phyloP scores from a whole-genome alignment of 2,113 vertebrate species.

The Antennarius striatus region DNA sequence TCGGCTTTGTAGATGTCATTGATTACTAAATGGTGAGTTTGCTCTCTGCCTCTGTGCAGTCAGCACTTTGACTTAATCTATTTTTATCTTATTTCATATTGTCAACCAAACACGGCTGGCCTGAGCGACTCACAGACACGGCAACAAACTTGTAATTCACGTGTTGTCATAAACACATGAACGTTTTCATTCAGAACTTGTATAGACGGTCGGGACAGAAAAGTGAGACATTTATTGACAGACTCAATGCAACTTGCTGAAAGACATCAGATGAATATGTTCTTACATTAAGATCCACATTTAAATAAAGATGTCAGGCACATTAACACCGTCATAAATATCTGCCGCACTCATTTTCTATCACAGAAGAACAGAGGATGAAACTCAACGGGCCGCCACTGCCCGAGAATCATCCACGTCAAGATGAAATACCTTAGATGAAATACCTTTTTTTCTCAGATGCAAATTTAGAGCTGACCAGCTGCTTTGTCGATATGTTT shows the following conservation, averaged over 20 bases:
- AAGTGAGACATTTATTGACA: slow-evolving; percentile 30
- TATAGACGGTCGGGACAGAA: slow-evolving; percentile 34
- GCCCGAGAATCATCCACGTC: slow-evolving; percentile 24
- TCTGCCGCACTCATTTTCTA: slow-evolving; percentile 60
- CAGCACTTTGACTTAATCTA: slow-evolving; percentile 67
- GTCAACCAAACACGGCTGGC: slow-evolving; percentile 74
- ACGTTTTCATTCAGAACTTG: slow-evolving; percentile 49
- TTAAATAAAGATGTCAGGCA: slow-evolving; percentile 78
- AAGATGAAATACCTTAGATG: slow-evolving; percentile 59
- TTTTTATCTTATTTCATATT: slow-evolving; percentile 78
- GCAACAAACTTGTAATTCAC: slow-evolving; percentile 49
- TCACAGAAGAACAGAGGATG: slow-evolving; percentile 34
- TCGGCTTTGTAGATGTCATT: slow-evolving; percentile 72
- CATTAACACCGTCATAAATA: slow-evolving; percentile 66
- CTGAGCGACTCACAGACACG: slow-evolving; percentile 61
- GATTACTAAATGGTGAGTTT: slow-evolving; percentile 69
- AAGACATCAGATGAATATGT: slow-evolving; percentile 44
- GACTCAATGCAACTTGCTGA: slow-evolving; percentile 47
- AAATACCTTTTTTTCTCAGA: slow-evolving; percentile 60
- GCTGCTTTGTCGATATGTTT: slow-evolving; percentile 80
- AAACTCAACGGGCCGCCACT: slow-evolving; percentile 38
- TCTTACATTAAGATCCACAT: slow-evolving; percentile 70
- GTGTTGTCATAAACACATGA: slow-evolving; percentile 44
- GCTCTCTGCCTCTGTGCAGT: slow-evolving; percentile 71
- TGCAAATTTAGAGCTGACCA: slow-evolving; percentile 77